Evolutionary conservation across 2,888 invertebrate genomes (phyloP), one percentile per base, ranked within the genome.

Genomic region (Parnassius glacialis): DNA sequence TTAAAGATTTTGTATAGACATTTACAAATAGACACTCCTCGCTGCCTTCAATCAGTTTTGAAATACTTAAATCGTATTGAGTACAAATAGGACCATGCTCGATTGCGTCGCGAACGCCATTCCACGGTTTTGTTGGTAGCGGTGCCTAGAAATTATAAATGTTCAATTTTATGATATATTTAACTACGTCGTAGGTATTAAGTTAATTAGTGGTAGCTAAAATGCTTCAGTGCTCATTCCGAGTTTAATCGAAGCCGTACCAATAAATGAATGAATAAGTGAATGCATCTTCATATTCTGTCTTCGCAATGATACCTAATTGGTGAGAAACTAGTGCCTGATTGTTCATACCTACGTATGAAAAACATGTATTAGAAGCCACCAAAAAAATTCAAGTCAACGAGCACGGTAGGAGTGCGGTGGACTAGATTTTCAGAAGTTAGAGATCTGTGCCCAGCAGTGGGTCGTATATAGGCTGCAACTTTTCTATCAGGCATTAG

Each of bases 1-100:
- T 59, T 41, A 81, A 51, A 3, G 75, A 72, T 64, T 75, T 79
- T 7, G 84, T 79, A 60, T 87, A 87, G 9, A 88, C 73, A 54
- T 88, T 88, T 3, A 87, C 65, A 41, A 79, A 84, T 12, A 88
- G 74, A 42, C 87, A 87, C 65, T 87, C 79, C 67, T 87, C 87
- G 44, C 68, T 76, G 10, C 87, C 87, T 52, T 79, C 78, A 13
- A 74, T 52, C 1, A 74, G 51, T 45, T 73, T 64, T 34, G 68
- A 57, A 11, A 74, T 68, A 5, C 64, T 70, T 57, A 80, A 70
- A 65, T 87, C 84, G 52, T 73, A 78, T 63, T 88, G 88, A 0
- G 85, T 83, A 65, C 88, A 88, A 1, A 83, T 71, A 0, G 79
- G 69, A 2, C 85, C 85, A 57, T 87, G 87, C 44, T 81, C 67